Conservation (phyloP, 2,888 invertebrate genomes). For the Oscheius sp. region DNA sequence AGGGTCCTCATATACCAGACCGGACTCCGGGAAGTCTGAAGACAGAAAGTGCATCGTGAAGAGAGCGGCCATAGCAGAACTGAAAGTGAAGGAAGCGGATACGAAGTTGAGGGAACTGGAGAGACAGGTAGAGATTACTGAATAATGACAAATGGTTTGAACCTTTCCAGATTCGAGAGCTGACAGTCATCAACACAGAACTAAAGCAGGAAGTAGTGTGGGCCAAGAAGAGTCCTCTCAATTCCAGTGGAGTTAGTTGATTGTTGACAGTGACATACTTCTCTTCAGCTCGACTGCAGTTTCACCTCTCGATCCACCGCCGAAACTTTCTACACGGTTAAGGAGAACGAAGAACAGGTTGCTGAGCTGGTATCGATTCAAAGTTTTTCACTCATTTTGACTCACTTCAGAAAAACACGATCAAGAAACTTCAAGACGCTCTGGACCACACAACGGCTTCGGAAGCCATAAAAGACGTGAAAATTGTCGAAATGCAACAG, state of each 20-base stretch:
- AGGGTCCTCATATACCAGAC: background rate
- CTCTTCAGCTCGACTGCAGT: background rate
- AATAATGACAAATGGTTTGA: background rate
- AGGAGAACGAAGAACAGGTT: conserved; percentile 10
- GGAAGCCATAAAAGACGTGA: conserved; percentile 31
- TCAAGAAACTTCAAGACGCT: conserved; percentile 1
- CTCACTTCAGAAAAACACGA: conserved; percentile 1
- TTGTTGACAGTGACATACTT: background rate
- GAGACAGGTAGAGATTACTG: conserved; percentile 8
- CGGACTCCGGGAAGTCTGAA: conserved; percentile 13
- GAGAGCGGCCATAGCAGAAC: conserved; percentile 24
- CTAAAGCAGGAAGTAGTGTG: too few relatives aligned
- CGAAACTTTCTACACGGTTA: background rate
- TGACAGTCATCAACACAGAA: too few relatives aligned
- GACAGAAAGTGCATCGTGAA: conserved; percentile 16
- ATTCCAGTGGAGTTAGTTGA: too few relatives aligned
- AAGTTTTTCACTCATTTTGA: background rate
- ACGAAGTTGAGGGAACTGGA: conserved; percentile 10
- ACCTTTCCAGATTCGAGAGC: background rate
- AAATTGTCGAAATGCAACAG: conserved; percentile 24
- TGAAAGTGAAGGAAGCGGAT: conserved; percentile 17
- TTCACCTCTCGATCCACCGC: background rate
- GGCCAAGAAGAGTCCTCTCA: too few relatives aligned
- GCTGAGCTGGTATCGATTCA: background rate
- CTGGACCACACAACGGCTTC: conserved; percentile 9